Conservation (phyloP, 2,888 invertebrate genomes). For the Meta bourneti region DNA sequence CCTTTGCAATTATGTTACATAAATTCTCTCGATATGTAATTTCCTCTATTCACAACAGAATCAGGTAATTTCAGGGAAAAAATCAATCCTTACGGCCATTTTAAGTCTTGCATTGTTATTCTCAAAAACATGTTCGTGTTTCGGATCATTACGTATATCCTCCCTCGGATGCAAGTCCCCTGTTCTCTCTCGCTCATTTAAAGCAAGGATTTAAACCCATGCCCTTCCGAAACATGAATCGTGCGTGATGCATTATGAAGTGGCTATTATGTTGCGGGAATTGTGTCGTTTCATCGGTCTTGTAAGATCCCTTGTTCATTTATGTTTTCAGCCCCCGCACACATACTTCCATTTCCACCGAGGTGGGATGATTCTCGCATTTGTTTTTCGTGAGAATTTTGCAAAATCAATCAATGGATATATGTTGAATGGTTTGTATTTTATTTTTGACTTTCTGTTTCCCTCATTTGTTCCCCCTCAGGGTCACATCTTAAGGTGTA, state of each 20-base stretch:
- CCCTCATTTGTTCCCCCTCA: background rate
- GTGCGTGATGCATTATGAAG: slow-evolving; percentile 35
- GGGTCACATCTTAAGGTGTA: too few relatives aligned
- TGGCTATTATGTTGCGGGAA: slow-evolving; percentile 7
- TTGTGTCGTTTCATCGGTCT: slow-evolving; percentile 18
- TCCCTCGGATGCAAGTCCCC: background rate
- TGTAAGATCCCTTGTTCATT: background rate
- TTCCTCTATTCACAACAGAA: background rate
- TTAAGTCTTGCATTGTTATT: background rate
- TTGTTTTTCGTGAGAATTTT: background rate
- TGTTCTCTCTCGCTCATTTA: slow-evolving; percentile 19
- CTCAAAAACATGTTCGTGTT: slow-evolving; percentile 22
- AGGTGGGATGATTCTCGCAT: background rate
- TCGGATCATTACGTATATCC: slow-evolving; percentile 24
- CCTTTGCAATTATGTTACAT: too few relatives aligned
- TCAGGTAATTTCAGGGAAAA: background rate
- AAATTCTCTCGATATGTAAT: too few relatives aligned
- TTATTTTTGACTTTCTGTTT: background rate
- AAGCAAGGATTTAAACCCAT: slow-evolving; percentile 31
- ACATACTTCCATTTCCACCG: background rate
- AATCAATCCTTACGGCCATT: background rate
- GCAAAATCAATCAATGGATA: background rate
- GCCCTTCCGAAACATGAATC: slow-evolving; percentile 35
- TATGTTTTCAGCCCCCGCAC: background rate
- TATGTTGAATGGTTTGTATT: background rate